Evolutionary conservation across 1,140 invertebrate genomes (phyloP).

Genomic region (Leptopilina clavipes): DNA sequence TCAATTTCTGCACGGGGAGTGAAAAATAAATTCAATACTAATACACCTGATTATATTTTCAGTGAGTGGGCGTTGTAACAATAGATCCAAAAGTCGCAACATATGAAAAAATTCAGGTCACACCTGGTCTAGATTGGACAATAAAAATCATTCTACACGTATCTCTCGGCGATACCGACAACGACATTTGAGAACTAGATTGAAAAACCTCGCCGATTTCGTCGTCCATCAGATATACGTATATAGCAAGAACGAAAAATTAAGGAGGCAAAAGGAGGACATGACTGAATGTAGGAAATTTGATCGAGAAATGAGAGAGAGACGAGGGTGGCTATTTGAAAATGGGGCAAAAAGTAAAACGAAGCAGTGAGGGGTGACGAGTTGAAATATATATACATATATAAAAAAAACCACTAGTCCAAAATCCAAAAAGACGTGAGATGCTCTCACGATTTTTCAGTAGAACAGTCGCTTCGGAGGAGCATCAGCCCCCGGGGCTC

Average conservation of each 20-base stretch:
- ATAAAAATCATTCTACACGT: conserved; percentile 28
- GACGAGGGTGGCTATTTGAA: conserved; percentile 29
- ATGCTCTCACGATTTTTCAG: conserved; percentile 58
- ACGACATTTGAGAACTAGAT: conserved; percentile 55
- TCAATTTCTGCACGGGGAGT: too few relatives aligned
- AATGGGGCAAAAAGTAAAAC: conserved; percentile 32
- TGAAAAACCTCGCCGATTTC: conserved; percentile 54
- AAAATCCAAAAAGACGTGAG: conserved; percentile 54
- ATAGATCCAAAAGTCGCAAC: conserved; percentile 15
- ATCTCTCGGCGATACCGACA: conserved; percentile 40
- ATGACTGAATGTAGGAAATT: conserved; percentile 70
- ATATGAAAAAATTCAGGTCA: conserved; percentile 52
- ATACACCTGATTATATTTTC: neutral
- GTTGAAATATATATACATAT: neutral
- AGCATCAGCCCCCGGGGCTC: conserved; percentile 62
- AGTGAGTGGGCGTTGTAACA: neutral
- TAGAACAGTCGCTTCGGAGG: conserved; percentile 56
- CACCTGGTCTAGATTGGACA: conserved; percentile 60
- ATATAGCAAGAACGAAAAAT: conserved; percentile 42
- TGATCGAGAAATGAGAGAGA: conserved; percentile 61
- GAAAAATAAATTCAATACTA: neutral
- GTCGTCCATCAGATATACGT: conserved; percentile 36
- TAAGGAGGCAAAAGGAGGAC: conserved; percentile 57
- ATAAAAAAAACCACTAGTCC: neutral
- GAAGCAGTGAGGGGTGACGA: conserved; percentile 45